Percentiles rank a stretch among this genome's conserved stretches.
These are phyloP conservation scores for Boleophthalmus pectinirostris DNA, from an alignment of 2,113 vertebrate genomes.

Conservation along the genomic window DNA sequence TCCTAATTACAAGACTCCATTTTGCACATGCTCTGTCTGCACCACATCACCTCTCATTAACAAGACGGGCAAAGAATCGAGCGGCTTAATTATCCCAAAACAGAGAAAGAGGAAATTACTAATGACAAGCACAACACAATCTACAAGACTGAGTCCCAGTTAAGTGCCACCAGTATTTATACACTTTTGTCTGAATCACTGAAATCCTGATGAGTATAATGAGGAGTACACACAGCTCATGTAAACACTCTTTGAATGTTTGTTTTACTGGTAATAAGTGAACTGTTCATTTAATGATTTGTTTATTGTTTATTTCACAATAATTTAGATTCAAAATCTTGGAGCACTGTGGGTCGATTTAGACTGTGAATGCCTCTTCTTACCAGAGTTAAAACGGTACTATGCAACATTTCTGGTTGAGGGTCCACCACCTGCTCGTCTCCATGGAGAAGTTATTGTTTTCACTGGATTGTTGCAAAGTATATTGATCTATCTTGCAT, in stretches of 20 bases:
- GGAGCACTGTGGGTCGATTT: background rate
- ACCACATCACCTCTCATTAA: slow-evolving; percentile 55
- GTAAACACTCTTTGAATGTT: background rate
- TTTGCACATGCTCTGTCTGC: slow-evolving; percentile 36
- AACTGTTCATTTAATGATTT: background rate
- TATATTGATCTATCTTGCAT: no score
- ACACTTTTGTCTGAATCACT: slow-evolving; percentile 20
- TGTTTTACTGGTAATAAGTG: background rate
- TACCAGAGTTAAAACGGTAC: background rate
- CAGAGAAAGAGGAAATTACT: slow-evolving; percentile 44
- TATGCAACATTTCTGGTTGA: no score
- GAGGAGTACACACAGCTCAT: slow-evolving; percentile 75
- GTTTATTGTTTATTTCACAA: background rate
- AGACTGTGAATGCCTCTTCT: background rate
- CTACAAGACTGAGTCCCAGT: slow-evolving; percentile 21
- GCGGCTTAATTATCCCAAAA: slow-evolving; percentile 53
- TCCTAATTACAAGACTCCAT: slow-evolving; percentile 39
- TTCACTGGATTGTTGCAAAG: no score
- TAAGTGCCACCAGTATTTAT: slow-evolving; percentile 4
- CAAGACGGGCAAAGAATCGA: slow-evolving; percentile 51
- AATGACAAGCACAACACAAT: slow-evolving; percentile 39
- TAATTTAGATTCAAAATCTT: background rate
- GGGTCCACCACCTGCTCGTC: no score
- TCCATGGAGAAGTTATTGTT: no score
- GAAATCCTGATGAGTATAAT: slow-evolving; percentile 53